Percentiles rank a stretch among this genome's conserved stretches.
Conservation (phyloP, 2,888 invertebrate genomes). For the Suillia variegata region DNA sequence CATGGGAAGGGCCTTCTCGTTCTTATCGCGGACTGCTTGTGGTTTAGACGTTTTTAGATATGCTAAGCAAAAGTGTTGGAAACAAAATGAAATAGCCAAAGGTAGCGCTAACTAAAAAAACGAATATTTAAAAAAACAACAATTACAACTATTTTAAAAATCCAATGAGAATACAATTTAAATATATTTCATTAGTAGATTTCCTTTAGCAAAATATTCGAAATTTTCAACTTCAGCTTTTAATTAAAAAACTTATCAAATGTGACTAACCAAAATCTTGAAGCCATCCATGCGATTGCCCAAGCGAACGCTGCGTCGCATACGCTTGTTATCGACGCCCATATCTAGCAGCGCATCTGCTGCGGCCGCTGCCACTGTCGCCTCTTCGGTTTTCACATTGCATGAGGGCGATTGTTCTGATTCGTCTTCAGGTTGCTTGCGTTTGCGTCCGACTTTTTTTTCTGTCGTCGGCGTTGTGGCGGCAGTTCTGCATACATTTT, state of each 20-base stretch:
- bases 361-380: conserved; percentile 27
- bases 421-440: conserved; percentile 39
- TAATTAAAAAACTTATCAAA: too few relatives aligned
- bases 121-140: too few relatives aligned
- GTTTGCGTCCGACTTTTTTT: conserved; percentile 44
- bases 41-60: not conserved
- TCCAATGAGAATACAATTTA: too few relatives aligned
- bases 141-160: too few relatives aligned
- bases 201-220: not conserved
- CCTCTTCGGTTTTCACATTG: conserved; percentile 44
- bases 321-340: conserved; percentile 46
- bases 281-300: conserved; percentile 51
- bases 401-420: conserved; percentile 13
- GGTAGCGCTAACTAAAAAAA: too few relatives aligned
- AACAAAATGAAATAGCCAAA: not conserved
- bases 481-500: not conserved
- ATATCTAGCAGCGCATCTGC: too few relatives aligned
- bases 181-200: too few relatives aligned
- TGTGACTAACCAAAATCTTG: conserved; percentile 35
- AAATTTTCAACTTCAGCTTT: not conserved
- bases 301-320: conserved; percentile 55
- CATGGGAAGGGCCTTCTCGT: not conserved
- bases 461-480: conserved; percentile 14
- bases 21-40: too few relatives aligned
- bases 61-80: not conserved